Evolutionary conservation across 2,113 vertebrate species (phyloP).

Genomic region (Chlorocebus sabaeus): DNA sequence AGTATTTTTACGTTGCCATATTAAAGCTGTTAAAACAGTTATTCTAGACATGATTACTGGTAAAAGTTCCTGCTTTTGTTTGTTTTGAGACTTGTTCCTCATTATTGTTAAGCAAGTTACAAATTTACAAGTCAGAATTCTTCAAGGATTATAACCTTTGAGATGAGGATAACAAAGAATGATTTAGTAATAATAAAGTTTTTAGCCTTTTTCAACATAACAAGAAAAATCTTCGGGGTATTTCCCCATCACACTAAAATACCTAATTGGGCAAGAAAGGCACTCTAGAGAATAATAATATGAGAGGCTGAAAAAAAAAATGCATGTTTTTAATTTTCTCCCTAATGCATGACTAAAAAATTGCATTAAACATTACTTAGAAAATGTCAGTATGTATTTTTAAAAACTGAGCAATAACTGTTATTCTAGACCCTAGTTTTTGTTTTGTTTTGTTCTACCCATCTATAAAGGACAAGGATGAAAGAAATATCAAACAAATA

Average conservation of each 20-base stretch:
- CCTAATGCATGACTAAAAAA: conserved; percentile 49
- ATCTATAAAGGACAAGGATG: neutral
- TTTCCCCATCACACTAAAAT: conserved; percentile 43
- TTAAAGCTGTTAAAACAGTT: conserved; percentile 9
- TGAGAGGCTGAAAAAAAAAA: neutral
- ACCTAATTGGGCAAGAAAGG: neutral
- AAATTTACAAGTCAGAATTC: conserved; percentile 10
- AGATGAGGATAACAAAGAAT: conserved; percentile 51
- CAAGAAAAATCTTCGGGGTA: conserved; percentile 44
- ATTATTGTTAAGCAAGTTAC: conserved; percentile 42
- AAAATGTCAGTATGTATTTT: neutral
- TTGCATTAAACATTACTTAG: conserved; percentile 33
- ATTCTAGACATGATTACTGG: neutral
- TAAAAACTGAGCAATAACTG: neutral
- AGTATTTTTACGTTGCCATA: conserved; percentile 8
- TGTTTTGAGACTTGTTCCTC: conserved; percentile 45
- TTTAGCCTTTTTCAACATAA: conserved; percentile 40
- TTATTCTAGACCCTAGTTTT: neutral
- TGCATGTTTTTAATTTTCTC: conserved; percentile 49
- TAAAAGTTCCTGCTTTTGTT: conserved; percentile 26
- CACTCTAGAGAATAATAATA: neutral
- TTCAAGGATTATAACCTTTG: conserved; percentile 34
- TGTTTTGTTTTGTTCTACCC: neutral
- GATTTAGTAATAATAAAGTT: conserved; percentile 17
- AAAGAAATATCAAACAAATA: neutral